Evolutionary conservation across 1,140 invertebrate species (phyloP), one percentile per base, ranked within the genome.

Genomic region (Lucilia sericata): DNA sequence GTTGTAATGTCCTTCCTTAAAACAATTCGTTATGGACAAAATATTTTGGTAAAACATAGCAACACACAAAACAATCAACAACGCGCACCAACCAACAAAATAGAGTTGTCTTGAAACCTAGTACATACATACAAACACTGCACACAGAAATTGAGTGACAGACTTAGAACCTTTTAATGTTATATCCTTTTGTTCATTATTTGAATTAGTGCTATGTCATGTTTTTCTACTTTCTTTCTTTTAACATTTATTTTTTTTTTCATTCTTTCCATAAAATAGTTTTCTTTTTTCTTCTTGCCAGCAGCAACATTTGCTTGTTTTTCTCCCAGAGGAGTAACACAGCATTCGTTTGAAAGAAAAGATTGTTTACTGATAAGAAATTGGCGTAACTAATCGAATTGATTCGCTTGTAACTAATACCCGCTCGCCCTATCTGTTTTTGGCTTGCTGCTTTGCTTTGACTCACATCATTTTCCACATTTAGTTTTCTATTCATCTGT

Each of bases 151-250:
- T 21, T 34, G 82, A 74, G 51, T 34, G 60, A 10, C 34, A 42
- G 74, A 76, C 74, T 76, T 34, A 76, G 12, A 76, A n/a, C 10
- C 51, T 14, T 17, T 14, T 21, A 51, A 9, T 78, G 5, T 42
- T 51, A 7, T 21, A 55, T 51, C 51, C 78, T 14, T 51, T 81
- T 81, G 78, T 81, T 81, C 47, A 51, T 51, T 60, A 81, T 81
- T 81, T 47, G 47, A 49, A 60, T 81, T 81, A 60, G 42, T 81
- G 78, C 81, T 49, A 74, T 84, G 36, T 86, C 85, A 84, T 82
- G 65, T 86, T 74, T 75, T 78, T 60, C 19, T 36, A 21, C 36
- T 82, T 75, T 81, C 80, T 82, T 70, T 70, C 47, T 74, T 76
- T 19, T 83, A 34, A 84, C 65, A 7, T 30, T 78, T 19, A 30